Base-by-base conservation (phyloP, 2,888 invertebrate species). In the Acrobasis suavella region DNA sequence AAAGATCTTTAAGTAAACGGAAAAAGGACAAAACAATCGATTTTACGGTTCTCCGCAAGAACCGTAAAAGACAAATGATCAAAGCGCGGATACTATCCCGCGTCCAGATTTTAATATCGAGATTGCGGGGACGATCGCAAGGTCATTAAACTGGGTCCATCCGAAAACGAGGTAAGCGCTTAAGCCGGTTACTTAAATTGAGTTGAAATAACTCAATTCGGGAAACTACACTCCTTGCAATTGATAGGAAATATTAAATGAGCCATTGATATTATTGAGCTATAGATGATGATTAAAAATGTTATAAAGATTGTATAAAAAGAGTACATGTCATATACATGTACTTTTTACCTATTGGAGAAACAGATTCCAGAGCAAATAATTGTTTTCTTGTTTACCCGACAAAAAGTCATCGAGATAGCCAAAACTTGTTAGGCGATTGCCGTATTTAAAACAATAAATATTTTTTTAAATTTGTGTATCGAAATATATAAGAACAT, bases 1-100 rank as follows among this genome's bases (percentile, higher is more conserved):
- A n/a, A 12, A 38, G 16, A 42, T 16, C 16, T 12, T 42, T 42
- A 12, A n/a, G 46, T 42, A 58, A 62, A 63, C 54, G 42, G 38
- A 64, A 54, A 32, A 65, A 66, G 64, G 66, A 68, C 71, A 72
- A 77, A 78, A 73, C 68, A 76, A 75, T 77, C 72, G 71, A 82
- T 83, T 87, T 85, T 76, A 83, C 76, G 80, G 78, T 77, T 73
- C 81, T 81, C 76, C 73, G 74, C 71, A 79, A 81, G 81, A 82
- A 75, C 76, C 76, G 78, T 83, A 83, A 84, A 83, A 86, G 80
- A 80, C 79, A 82, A 88, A 85, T 83, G 81, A 82, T 84, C 75
- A 80, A 78, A 78, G 73, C 75, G 77, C 73, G 77, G 66, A 74
- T 66, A 71, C 64, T 64, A 69, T 67, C 60, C 66, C 63, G 69